These are phyloP conservation scores for Macrosteles quadrilineatus DNA, from an alignment of 1,140 invertebrate species.

Conservation along the genomic window DNA sequence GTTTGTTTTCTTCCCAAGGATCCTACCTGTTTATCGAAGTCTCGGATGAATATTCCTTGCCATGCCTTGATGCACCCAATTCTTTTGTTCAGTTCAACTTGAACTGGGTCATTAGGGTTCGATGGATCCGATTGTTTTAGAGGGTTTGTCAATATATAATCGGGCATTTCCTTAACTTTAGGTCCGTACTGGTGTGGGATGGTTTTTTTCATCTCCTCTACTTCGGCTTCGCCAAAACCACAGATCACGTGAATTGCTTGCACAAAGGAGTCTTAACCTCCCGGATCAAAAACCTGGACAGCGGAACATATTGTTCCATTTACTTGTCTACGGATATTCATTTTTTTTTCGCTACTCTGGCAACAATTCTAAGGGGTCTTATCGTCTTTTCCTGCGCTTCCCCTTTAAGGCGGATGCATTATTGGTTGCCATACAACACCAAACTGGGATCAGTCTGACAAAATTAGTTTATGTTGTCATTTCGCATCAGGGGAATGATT, in stretches of 20 bases:
- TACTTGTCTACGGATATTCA: not conserved
- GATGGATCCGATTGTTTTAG: too few relatives aligned
- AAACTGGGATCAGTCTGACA: too few relatives aligned
- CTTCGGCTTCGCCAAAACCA: not conserved
- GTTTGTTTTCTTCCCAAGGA: too few relatives aligned
- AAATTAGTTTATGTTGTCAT: too few relatives aligned
- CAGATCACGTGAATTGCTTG: not conserved
- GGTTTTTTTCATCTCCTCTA: not conserved
- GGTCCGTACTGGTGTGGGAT: constrained; percentile 1
- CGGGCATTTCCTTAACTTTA: not conserved
- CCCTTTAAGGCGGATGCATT: too few relatives aligned
- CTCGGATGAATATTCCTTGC: too few relatives aligned
- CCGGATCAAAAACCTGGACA: not conserved
- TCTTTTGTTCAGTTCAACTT: too few relatives aligned
- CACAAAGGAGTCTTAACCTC: not conserved
- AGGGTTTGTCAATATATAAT: not conserved
- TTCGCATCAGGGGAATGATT: too few relatives aligned
- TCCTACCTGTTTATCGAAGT: too few relatives aligned
- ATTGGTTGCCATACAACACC: too few relatives aligned
- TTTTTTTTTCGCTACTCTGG: not conserved
- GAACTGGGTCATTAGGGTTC: too few relatives aligned
- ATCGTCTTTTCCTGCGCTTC: not conserved
- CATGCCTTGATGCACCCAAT: too few relatives aligned
- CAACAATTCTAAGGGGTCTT: not conserved
- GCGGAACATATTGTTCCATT: not conserved